Evolutionary conservation across 2,113 vertebrate species (phyloP).

Genomic region (Saiga tatarica): DNA sequence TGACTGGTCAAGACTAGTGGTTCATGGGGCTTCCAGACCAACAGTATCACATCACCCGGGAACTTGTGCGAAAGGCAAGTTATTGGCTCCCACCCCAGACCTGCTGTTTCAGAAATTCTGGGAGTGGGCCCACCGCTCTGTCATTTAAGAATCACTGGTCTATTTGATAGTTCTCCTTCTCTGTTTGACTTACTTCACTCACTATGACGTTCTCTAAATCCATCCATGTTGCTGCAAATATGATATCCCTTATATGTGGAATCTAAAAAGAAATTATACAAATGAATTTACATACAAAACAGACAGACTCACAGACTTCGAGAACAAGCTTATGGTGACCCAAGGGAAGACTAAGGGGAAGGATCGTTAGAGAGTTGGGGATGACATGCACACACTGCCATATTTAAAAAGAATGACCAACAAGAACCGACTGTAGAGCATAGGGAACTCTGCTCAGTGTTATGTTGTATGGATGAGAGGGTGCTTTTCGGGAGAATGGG

Average conservation of each 20-base stretch:
- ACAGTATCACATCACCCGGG: not conserved
- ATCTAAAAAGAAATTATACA: not conserved
- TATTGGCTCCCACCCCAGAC: not conserved
- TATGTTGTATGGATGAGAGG: not conserved
- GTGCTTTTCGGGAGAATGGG: rapidly evolving
- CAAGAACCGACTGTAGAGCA: not conserved
- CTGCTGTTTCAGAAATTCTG: not conserved
- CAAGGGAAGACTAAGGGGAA: not conserved
- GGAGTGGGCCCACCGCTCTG: not conserved
- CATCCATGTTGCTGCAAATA: not conserved
- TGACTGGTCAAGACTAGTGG: not conserved
- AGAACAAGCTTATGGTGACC: not conserved
- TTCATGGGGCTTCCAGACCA: not conserved
- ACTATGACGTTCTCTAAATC: not conserved
- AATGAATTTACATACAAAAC: not conserved
- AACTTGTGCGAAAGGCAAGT: not conserved
- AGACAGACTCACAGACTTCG: not conserved
- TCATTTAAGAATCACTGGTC: not conserved
- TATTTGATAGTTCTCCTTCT: not conserved
- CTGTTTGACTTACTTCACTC: not conserved
- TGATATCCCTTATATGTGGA: not conserved
- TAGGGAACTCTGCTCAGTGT: not conserved
- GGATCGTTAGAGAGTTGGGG: not conserved
- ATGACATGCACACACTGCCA: not conserved
- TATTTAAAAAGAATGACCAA: not conserved